A percentile compares a stretch with the other conserved stretches of the same genome.
phyloP scores from a whole-genome alignment of 2,113 vertebrate species.

The Seriola aureovittata region DNA sequence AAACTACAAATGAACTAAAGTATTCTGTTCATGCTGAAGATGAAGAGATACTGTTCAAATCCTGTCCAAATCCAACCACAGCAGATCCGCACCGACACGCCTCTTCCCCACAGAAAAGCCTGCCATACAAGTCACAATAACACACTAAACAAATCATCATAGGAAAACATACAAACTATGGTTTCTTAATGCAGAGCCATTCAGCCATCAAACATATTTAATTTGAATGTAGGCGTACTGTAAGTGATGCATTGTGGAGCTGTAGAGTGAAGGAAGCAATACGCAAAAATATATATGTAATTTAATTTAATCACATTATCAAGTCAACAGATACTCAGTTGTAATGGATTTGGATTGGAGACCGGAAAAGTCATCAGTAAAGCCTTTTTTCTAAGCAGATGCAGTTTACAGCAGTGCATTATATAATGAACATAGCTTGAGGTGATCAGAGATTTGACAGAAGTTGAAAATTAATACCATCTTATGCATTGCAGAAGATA shows the following conservation, averaged over 20 bases:
- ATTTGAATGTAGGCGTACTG: background rate
- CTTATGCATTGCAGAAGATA: slow-evolving; percentile 32
- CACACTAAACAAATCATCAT: background rate
- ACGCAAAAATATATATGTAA: background rate
- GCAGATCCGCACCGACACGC: background rate
- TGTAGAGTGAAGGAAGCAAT: background rate
- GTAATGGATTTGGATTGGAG: slow-evolving; percentile 18
- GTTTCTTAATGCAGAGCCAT: background rate
- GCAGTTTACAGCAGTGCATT: slow-evolving; percentile 26
- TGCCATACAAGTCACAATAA: background rate
- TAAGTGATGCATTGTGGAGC: background rate
- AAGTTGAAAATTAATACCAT: slow-evolving; percentile 44
- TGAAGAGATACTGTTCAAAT: background rate
- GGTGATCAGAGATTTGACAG: slow-evolving; percentile 44
- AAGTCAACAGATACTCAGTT: background rate
- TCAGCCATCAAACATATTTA: slow-evolving; percentile 1
- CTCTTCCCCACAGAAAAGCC: background rate
- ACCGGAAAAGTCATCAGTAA: background rate
- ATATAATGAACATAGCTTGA: slow-evolving; percentile 40
- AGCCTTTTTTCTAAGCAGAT: background rate
- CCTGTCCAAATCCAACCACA: background rate
- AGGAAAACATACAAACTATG: background rate
- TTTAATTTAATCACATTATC: background rate
- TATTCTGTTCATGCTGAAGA: background rate
- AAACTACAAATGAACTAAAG: slow-evolving; percentile 15